Percentiles rank a stretch among this genome's conserved stretches.
These are phyloP conservation scores for Caprella mutica DNA, from an alignment of 2,888 invertebrate species.

Conservation along the genomic window DNA sequence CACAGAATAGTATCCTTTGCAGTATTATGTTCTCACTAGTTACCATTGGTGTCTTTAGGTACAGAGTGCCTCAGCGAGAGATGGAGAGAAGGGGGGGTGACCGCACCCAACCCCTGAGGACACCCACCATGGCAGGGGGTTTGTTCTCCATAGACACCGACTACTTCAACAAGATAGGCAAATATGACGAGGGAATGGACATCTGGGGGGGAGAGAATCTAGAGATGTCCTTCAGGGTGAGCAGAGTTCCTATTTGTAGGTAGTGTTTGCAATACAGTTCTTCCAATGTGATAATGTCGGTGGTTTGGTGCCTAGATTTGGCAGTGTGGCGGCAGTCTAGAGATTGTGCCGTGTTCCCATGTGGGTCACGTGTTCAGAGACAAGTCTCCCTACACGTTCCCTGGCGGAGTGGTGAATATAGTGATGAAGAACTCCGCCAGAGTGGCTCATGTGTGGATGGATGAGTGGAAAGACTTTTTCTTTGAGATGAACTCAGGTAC, in stretches of 20 bases:
- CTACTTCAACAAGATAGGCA: conserved; percentile 94
- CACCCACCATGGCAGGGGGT: conserved; percentile 98
- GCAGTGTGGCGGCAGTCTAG: conserved; percentile 92
- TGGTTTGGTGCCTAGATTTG: no score
- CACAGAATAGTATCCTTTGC: no score
- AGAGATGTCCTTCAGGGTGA: conserved; percentile 88
- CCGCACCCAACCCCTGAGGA: conserved; percentile 78
- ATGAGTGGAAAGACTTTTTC: conserved; percentile 98
- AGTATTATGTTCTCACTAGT: no score
- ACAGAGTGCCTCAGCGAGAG: conserved; percentile 93
- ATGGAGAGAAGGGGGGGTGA: conserved; percentile 87
- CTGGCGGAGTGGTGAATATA: conserved; percentile 92
- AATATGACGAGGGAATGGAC: conserved; percentile 98
- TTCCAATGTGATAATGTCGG: no score
- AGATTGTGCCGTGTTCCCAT: conserved; percentile 90
- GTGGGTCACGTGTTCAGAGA: conserved; percentile 96
- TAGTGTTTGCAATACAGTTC: no score
- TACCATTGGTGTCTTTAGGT: conserved; percentile 50
- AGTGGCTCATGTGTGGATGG: conserved; percentile 99
- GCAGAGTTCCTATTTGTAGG: no score
- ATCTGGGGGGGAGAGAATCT: conserved; percentile 99
- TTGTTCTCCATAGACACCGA: conserved; percentile 80
- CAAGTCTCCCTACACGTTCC: conserved; percentile 97
- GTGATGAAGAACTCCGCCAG: conserved; percentile 97
- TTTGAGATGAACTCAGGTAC: conserved; percentile 96